Base-by-base conservation (phyloP, 2,113 vertebrate species). In the Formicarius rufipectus region DNA sequence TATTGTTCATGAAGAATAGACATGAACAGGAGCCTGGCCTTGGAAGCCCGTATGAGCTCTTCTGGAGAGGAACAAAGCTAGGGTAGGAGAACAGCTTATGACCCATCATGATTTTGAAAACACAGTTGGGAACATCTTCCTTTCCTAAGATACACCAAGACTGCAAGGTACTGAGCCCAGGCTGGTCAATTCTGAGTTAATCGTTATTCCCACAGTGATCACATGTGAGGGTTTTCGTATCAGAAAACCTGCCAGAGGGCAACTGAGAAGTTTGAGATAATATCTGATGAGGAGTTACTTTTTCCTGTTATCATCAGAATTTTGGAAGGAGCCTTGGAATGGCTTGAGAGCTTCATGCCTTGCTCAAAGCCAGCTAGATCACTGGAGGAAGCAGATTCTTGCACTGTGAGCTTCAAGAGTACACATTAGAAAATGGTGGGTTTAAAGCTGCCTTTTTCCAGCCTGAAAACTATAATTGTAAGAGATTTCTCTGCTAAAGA, bases 51-150 rank as follows among this genome's bases (percentile, higher is more conserved):
- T 40, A 37, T 12, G n/a, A 47, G 39, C 28, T 45, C 16, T 80
- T 18, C 31, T 81, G 35, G 19, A 76, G 35, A 37, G 37, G 25
- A 86, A 24, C 4, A 88, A 17, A 58, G n/a, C 9, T 75, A 63
- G 17, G 7, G 2, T 52, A 7, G 20, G 13, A 91, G 33, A 75
- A 30, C 12, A 68, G 11, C 21, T 60, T 52, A 12, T 31, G 30
- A 52, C 28, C 15, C 47, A 23, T 30, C 27, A 14, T 7, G 27
- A 15, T 30, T 93, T 69, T 90, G 42, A 90, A 88, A 86, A 64
- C 5, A 22, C 2, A 31, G 12, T 10, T 39, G 14, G 19, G 27
- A 92, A 35, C 0, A 0, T 23, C 33, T 35, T 84, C 31, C 19
- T 37, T 67, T 71, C 56, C 35, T 35, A 4, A 40, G 17, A 40